Base-by-base conservation (phyloP, 2,113 vertebrate genomes). In the Rhabdornis inornatus region DNA sequence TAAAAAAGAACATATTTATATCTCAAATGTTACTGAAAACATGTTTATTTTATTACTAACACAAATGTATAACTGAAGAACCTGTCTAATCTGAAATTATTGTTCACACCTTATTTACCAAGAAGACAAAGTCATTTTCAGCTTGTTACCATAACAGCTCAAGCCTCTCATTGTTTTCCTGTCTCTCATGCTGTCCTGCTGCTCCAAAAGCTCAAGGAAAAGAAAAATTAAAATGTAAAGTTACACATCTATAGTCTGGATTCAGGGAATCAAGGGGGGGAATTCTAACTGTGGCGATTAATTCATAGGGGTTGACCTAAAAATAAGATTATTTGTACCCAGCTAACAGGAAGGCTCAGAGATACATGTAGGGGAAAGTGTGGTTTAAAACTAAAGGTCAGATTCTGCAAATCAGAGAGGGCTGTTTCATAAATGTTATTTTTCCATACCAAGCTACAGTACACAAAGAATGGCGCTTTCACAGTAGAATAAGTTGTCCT, bases 31-130 rank as follows among this genome's bases (percentile, higher is more conserved):
- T 98, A 97, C 89, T 97, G 97, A 95, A 97, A 97, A 90, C 92
- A 93, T 92, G 92, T 72, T 83, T 96, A 96, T 97, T 98, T 98
- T 97, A 98, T 98, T 97, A 96, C 89, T 84, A 96, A 96, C 88
- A 94, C 53, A 24, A 97, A 98, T 98, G 93, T 94, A 98, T 98
- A 98, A 98, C 97, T 98, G 92, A 98, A 97, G 86, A 98, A 93
- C 64, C 63, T 95, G 97, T 92, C 97, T 92, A 95, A 92, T 64
- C 63, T 22, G 17, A 95, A 97, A 97, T 96, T 97, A 97, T 78
- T 96, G 90, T 96, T 97, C 96, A 92, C 95, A 96, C 88, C 94
- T 97, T 97, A 95, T 94, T 97, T 97, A 97, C 94, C 64, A 81
- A 90, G 79, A 95, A 95, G 92, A 96, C 92, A 94, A 94, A 92